Base-by-base conservation (phyloP, 35 echinoderm and acorn worm genomes). In the Apostichopus japonicus region DNA sequence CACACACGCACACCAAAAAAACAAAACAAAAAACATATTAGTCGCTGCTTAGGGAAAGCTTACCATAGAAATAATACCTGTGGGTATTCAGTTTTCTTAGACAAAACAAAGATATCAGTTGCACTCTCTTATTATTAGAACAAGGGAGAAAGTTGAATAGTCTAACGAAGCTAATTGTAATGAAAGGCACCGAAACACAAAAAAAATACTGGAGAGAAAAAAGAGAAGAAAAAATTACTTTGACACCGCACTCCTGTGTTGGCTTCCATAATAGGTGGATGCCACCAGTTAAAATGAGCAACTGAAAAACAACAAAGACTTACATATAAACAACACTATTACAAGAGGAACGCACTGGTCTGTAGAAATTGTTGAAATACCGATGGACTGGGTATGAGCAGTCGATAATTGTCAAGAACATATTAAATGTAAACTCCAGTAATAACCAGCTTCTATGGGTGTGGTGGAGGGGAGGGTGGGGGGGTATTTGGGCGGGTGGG, bases 151-250 rank as follows among this genome's bases (percentile, higher is more conserved):
- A 84, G 56, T 58, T 15, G 53, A 56, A 54, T 84, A n/a, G 56
- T 84, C 10, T 8, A 23, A 58, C 21, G 17, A 23, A 58, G 10
- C 57, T 84, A 84, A 51, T 56, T 16, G 57, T 57, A 84, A 58
- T 84, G 81, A 84, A 84, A 84, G 81, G 81, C 81, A 84, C 81
- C 27, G 81, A 84, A 53, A 84, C 81, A 84, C 81, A 54, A 22
- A 58, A 84, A 55, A 84, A 84, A 84, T 57, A 44, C 33, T 44
- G 33, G 33, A 44, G 27, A 33, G 33, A 44, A 44, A 4, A 57
- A 54, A 84, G 56, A 23, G 17, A 53, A 61, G 17, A 16, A 84
- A 84, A 15, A 5, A n/a, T n/a, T 84, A 84, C 81, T 57, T 61
- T 24, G 17, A 84, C 81, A 84, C 81, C 14, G 81, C 54, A 84